Evolutionary conservation across 1,140 invertebrate genomes (phyloP), one percentile per base, ranked within the genome.

Genomic region (Subanguina moxae): DNA sequence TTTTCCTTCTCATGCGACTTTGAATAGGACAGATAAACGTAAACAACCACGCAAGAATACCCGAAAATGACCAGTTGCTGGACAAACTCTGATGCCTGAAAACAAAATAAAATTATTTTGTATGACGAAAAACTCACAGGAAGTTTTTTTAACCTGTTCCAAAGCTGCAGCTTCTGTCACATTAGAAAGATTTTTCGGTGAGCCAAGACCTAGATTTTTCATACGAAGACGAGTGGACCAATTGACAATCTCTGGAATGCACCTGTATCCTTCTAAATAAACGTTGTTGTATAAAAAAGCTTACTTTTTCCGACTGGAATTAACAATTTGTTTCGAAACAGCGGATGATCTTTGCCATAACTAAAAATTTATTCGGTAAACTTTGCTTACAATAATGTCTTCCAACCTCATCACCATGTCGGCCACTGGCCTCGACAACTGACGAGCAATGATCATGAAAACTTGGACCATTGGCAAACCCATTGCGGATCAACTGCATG

Each of bases 41-140:
- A 68, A 42, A 78, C 78, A 15, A 75, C 73, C 19, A 52, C 70
- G n/a, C 78, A 70, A 13, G 73, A 66, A 59, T 75, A 75, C 25
- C 62, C 48, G 56, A 75, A 77, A 9, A 75, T 75, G n/a, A 73
- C 73, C 21, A 77, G n/a, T 57, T 75, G 73, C 45, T 75, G 73
- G 17, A 75, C 42, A 25, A 77, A 56, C 27, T 75, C 73, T 45
- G 75, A 72, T 38, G 73, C 74, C 64, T 72, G n/a, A n/a, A 28
- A 67, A 70, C 13, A 45, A 45, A 13, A n/a, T 13, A 42, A 23
- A 13, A 42, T 23, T 23, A 21, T 11, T 11, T 13, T 21, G 57
- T 19, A 42, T 58, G n/a, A n/a, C n/a, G n/a, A n/a, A n/a, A n/a
- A n/a, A n/a, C n/a, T n/a, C n/a, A 11, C 28, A 13, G 19, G 57